Evolutionary conservation across 1,140 invertebrate species (phyloP).

Genomic region (Tetranychus urticae): DNA sequence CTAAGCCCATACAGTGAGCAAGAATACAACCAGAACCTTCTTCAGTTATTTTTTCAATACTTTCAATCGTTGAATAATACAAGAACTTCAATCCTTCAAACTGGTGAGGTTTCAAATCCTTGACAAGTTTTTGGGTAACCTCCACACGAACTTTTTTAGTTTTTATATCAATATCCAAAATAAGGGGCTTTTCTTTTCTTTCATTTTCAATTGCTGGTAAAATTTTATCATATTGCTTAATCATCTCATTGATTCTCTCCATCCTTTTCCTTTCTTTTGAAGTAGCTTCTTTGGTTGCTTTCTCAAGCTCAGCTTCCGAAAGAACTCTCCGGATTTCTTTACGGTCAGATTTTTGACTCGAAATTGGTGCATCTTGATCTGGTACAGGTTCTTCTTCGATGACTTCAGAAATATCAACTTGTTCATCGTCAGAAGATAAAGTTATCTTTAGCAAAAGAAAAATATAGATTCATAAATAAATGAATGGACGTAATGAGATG

Average conservation of each 20-base stretch:
- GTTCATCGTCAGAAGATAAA: background rate
- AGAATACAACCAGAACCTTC: slow-evolving; percentile 66
- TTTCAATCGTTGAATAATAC: slow-evolving; percentile 85
- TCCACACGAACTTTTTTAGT: background rate
- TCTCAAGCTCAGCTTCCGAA: background rate
- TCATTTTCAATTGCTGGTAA: background rate
- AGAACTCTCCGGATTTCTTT: background rate
- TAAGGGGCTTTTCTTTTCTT: background rate
- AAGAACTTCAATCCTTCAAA: slow-evolving; percentile 71
- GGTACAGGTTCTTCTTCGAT: background rate
- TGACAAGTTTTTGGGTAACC: background rate
- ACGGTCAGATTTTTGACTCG: background rate
- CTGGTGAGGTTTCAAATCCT: slow-evolving; percentile 40
- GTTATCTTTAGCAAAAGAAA: background rate
- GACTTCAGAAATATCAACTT: background rate
- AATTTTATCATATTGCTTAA: background rate
- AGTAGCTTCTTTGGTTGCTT: background rate
- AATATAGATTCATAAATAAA: background rate
- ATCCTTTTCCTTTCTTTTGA: background rate
- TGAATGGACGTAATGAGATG: background rate
- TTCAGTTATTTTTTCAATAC: slow-evolving; percentile 40
- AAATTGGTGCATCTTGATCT: background rate
- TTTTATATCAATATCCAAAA: background rate
- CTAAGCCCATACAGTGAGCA: slow-evolving; percentile 95
- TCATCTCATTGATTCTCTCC: background rate